Evolutionary conservation across 2,888 invertebrate genomes (phyloP).

Genomic region (Scrobipalpa costella): DNA sequence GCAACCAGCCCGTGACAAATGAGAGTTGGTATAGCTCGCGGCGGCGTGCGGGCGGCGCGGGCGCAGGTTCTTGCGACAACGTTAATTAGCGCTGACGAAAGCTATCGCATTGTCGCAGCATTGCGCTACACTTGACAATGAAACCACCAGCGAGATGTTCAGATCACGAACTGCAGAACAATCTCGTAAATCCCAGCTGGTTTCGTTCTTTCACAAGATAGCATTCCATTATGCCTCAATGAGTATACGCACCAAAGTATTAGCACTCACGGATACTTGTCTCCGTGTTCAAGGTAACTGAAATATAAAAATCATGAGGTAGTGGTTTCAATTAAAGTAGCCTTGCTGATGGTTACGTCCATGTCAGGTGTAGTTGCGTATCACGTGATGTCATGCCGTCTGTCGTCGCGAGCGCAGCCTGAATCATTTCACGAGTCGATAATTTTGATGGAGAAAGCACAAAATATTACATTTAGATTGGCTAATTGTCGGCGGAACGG

Average conservation of each 20-base stretch:
- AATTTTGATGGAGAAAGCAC: slow-evolving; percentile 64
- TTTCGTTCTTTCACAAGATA: not conserved
- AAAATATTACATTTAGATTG: slow-evolving; percentile 16
- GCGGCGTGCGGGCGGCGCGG: slow-evolving; percentile 3
- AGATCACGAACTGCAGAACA: not conserved
- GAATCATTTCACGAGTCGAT: slow-evolving; percentile 69
- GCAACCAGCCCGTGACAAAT: slow-evolving; percentile 13
- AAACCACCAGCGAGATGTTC: slow-evolving; percentile 5
- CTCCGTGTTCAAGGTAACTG: not conserved
- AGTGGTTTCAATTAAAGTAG: not conserved
- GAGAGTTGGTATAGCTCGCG: slow-evolving; percentile 18
- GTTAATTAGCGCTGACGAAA: slow-evolving; percentile 24
- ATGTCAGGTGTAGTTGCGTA: not conserved
- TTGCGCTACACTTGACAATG: slow-evolving; percentile 24
- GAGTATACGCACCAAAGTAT: not conserved
- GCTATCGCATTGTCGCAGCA: not conserved
- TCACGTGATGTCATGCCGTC: not conserved
- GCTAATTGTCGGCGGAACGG: slow-evolving; percentile 24
- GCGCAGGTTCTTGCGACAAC: slow-evolving; percentile 15
- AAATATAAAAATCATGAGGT: not conserved
- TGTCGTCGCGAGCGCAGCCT: not conserved
- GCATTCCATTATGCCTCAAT: not conserved
- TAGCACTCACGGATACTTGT: not conserved
- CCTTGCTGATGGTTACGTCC: no score
- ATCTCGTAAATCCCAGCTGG: not conserved